Conservation (phyloP, 2,888 invertebrate species). For the Salticus scenicus region DNA sequence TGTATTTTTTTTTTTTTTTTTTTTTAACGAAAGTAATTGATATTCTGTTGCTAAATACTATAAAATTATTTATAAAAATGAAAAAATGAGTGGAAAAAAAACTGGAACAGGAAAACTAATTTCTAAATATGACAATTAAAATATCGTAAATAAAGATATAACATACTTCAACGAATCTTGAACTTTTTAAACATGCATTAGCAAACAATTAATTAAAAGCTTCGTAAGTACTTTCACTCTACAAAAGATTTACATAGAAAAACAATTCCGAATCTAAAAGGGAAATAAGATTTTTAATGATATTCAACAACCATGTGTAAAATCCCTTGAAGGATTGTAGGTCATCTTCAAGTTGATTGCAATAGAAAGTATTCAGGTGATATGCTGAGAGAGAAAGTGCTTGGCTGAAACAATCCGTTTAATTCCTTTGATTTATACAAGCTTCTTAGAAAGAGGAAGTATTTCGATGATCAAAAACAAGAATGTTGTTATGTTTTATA, state of each 20-base stretch:
- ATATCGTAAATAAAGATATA: too few species aligned
- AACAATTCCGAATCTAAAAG: neutral
- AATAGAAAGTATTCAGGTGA: neutral
- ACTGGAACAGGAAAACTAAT: too few species aligned
- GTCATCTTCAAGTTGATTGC: conserved; percentile 1
- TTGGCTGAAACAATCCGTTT: neutral
- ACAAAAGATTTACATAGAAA: neutral
- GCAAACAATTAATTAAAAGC: too few species aligned
- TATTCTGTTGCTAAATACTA: too few species aligned
- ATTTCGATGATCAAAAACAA: neutral
- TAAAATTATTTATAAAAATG: too few species aligned
- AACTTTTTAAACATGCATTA: too few species aligned
- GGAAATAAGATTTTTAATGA: neutral
- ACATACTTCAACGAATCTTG: too few species aligned
- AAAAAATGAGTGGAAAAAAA: too few species aligned
- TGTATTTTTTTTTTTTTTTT: too few species aligned
- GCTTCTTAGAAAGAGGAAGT: neutral
- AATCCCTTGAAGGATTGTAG: neutral
- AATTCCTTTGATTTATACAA: neutral
- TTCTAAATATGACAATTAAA: too few species aligned
- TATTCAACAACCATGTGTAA: neutral
- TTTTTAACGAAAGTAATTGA: too few species aligned
- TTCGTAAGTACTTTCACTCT: too few species aligned
- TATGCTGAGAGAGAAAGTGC: neutral
- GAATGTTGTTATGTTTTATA: neutral